phyloP scores from a whole-genome alignment of 2,113 vertebrate species.

The Campylorhamphus procurvoides region DNA sequence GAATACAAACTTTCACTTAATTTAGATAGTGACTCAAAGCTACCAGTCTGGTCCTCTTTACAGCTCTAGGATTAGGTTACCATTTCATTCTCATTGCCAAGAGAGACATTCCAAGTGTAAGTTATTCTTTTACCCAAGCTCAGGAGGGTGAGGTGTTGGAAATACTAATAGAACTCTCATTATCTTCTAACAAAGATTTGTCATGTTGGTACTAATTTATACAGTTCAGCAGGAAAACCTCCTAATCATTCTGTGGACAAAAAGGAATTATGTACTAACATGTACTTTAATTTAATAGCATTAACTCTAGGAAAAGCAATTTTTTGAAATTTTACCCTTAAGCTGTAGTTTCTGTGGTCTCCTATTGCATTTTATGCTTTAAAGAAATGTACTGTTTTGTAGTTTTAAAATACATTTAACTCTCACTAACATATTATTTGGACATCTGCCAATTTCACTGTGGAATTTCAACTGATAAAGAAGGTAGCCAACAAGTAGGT shows the following conservation, averaged over 20 bases:
- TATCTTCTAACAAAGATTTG: slow-evolving; percentile 58
- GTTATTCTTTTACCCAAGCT: slow-evolving; percentile 17
- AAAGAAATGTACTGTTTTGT: slow-evolving; percentile 36
- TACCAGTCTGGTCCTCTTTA: neutral
- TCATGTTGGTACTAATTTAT: slow-evolving; percentile 51
- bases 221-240: slow-evolving; percentile 54
- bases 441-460: slow-evolving; percentile 59
- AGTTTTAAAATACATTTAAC: slow-evolving; percentile 48
- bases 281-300: slow-evolving; percentile 25
- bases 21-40: neutral
- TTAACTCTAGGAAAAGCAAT: slow-evolving; percentile 30
- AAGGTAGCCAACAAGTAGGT: slow-evolving; percentile 58
- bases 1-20: neutral
- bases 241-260: slow-evolving; percentile 36
- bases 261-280: slow-evolving; percentile 59
- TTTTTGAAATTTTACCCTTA: slow-evolving; percentile 38
- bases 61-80: neutral
- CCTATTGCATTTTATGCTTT: slow-evolving; percentile 5
- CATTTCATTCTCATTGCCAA: neutral
- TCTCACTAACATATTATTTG: slow-evolving; percentile 55
- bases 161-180: slow-evolving; percentile 55
- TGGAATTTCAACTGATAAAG: slow-evolving; percentile 72
- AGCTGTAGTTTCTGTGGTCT: slow-evolving; percentile 42
- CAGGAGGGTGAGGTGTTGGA: slow-evolving; percentile 28
- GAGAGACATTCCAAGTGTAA: slow-evolving; percentile 5